Conservation (phyloP, 2,113 vertebrate genomes). For the Alethe castanea region DNA sequence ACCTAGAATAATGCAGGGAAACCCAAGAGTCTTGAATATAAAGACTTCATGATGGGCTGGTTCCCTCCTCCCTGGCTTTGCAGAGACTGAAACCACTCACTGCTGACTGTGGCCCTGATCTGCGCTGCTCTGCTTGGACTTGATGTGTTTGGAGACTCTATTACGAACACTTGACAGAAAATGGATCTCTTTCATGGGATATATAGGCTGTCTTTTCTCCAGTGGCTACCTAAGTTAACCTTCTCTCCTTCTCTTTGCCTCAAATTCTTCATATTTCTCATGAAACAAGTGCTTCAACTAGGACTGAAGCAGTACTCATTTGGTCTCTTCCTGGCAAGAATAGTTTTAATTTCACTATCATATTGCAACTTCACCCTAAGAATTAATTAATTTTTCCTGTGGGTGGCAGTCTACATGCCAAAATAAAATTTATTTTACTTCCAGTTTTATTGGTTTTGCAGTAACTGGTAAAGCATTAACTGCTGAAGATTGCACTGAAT, state of each 20-base stretch:
- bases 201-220: background rate
- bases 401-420: background rate
- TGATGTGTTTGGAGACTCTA: background rate
- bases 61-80: background rate
- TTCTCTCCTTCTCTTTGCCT: background rate
- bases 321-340: background rate
- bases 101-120: background rate
- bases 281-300: background rate
- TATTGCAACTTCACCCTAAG: background rate
- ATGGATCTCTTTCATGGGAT: background rate
- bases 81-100: background rate
- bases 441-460: background rate
- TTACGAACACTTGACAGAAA: background rate
- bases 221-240: background rate
- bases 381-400: background rate
- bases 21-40: background rate
- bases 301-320: background rate
- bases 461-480: background rate
- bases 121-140: background rate
- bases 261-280: background rate
- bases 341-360: background rate
- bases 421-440: background rate
- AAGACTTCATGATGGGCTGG: background rate
- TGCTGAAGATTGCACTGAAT: background rate
- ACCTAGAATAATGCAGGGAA: background rate